Evolutionary conservation across 1,140 invertebrate genomes (phyloP), one percentile per base, ranked within the genome.

Genomic region (Pinna nobilis): DNA sequence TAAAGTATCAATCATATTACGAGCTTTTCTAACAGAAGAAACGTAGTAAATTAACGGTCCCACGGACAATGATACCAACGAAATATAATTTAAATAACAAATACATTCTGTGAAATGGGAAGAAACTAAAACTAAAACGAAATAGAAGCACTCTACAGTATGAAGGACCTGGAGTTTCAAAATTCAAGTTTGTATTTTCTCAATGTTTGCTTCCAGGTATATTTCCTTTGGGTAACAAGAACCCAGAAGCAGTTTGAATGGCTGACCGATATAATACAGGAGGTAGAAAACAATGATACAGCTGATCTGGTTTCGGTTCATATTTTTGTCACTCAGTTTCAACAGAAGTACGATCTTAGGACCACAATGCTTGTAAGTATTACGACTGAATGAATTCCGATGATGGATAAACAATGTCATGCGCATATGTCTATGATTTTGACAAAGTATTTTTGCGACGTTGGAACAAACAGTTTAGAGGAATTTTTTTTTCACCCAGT

Each of bases 311-410:
- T 99, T 15, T 97, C 99, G 90, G 98, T 98, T 82, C 98, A 99
- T 85, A 99, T 99, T 86, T 99, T 99, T 88, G 98, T 99, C 77
- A 99, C 98, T 2, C 98, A 99, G 91, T 99, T 99, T 90, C 99
- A 99, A 91, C 97, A 99, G 88, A 99, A 99, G 89, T 99, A 98
- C 87, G 98, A 99, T 92, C 91, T 99, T 67, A 91, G 98, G 80
- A 99, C 98, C 39, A 99, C 98, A 3, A 99, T 99, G 97, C 90
- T 99, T 92, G 98, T 99, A 88, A 93, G 94, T 92, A 18, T 6
- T 30, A 15, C 15, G n/a, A 0, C 94, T 92, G n/a, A 18, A 37
- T 20, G n/a, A 20, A 35, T 18, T 35, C 1, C 28, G 28, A 2
- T n/a, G 5, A n/a, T 37, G 28, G 11, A 18, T 15, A 20, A 18